phyloP scores from a whole-genome alignment of 2,888 invertebrate species.

The Acleris laterana region DNA sequence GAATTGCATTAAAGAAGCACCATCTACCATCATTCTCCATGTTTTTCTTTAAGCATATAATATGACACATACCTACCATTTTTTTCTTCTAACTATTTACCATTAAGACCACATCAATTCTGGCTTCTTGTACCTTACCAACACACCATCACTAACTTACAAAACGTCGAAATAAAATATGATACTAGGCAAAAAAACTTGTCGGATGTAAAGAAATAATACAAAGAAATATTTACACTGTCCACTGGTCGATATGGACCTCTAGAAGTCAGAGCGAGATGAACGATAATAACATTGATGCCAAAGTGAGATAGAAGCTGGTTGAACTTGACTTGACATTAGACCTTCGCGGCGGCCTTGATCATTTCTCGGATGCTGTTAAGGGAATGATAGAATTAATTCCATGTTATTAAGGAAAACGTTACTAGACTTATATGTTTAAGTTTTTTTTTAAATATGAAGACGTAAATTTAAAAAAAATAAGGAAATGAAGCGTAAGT shows the following conservation, averaged over 20 bases:
- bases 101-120: no score
- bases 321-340: constrained; percentile 44
- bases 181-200: constrained; percentile 3
- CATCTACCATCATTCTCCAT: no score
- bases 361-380: constrained; percentile 34
- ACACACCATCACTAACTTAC: background rate
- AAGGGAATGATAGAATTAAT: constrained; percentile 9
- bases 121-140: no score
- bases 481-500: no score
- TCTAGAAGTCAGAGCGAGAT: constrained; percentile 18
- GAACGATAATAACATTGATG: background rate
- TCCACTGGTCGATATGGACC: constrained; percentile 23
- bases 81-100: no score
- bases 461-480: no score
- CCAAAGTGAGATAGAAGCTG: constrained; percentile 12
- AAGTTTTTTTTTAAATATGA: no score
- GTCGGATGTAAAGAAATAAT: constrained; percentile 4
- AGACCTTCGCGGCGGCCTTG: constrained; percentile 44
- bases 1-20: no score
- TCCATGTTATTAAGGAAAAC: background rate
- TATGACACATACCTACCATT: no score
- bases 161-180: constrained; percentile 11
- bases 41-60: no score
- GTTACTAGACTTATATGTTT: background rate
- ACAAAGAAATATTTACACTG: constrained; percentile 23